Evolutionary conservation across 2,888 invertebrate genomes (phyloP).

Genomic region (Meiosimyza decipiens): DNA sequence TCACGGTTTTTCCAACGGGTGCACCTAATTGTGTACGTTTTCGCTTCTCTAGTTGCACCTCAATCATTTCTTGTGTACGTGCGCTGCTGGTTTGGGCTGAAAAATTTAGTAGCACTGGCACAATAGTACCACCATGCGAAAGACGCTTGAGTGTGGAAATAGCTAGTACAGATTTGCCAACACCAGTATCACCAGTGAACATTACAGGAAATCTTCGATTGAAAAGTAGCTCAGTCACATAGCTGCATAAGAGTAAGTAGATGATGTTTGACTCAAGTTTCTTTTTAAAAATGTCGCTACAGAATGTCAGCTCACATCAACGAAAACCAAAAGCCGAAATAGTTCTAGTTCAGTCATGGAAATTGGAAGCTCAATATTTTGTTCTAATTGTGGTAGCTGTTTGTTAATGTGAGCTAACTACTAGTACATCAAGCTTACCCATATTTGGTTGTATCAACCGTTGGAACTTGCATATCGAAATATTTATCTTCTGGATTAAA

Average conservation of each 20-base stretch:
- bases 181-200: conserved; percentile 91
- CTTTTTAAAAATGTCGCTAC: no score
- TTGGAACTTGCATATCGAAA: conserved; percentile 91
- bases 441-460: conserved; percentile 89
- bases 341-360: no score
- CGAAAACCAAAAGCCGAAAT: no score
- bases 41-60: conserved; percentile 84
- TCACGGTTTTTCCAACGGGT: conserved; percentile 82
- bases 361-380: no score
- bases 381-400: no score
- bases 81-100: conserved; percentile 91
- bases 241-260: conserved; percentile 47
- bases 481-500: conserved; percentile 80
- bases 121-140: conserved; percentile 70
- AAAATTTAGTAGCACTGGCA: conserved; percentile 86
- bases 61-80: conserved; percentile 85
- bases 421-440: conserved; percentile 68
- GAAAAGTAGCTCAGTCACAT: conserved; percentile 74
- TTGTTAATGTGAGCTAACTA: no score
- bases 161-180: conserved; percentile 90
- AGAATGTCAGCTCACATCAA: no score
- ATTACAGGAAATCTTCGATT: conserved; percentile 81
- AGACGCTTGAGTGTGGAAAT: conserved; percentile 78
- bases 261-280: not conserved
- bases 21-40: conserved; percentile 84